A percentile compares a stretch with the other conserved stretches of the same genome.
Conservation (phyloP, 2,888 invertebrate genomes). For the Operophtera brumata region DNA sequence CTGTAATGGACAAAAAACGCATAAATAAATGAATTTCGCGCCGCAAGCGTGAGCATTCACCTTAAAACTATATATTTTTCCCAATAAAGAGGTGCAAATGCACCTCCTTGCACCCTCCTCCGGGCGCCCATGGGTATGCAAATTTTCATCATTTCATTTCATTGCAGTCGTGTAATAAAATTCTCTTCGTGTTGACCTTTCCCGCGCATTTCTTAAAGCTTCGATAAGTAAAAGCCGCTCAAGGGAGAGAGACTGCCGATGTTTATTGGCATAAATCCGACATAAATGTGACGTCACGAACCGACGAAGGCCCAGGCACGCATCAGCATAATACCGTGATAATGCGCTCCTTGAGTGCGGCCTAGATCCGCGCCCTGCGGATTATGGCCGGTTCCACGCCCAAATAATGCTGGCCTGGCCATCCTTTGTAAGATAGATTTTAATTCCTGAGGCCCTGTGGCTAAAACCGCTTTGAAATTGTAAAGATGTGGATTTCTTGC, state of each 20-base stretch:
- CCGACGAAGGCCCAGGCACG: conserved; percentile 51
- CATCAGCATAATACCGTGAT: conserved; percentile 76
- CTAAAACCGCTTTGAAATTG: conserved; percentile 23
- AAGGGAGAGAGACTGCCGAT: conserved; percentile 16
- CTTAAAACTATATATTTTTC: too few relatives aligned
- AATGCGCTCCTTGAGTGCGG: conserved; percentile 70
- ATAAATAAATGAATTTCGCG: too few relatives aligned
- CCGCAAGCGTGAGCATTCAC: too few relatives aligned
- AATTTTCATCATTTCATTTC: too few relatives aligned
- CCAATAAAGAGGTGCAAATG: too few relatives aligned
- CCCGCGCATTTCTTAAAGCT: conserved; percentile 15
- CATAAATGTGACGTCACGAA: conserved; percentile 51
- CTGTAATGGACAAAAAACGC: too few relatives aligned
- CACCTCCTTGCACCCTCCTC: too few relatives aligned
- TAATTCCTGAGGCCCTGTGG: conserved; percentile 35
- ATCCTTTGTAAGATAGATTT: conserved; percentile 52
- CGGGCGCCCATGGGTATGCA: too few relatives aligned
- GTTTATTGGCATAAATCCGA: conserved; percentile 30
- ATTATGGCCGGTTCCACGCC: conserved; percentile 64
- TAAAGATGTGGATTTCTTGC: conserved; percentile 24
- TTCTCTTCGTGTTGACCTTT: conserved; percentile 23
- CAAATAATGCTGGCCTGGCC: conserved; percentile 58
- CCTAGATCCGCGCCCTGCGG: conserved; percentile 66
- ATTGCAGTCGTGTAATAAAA: too few relatives aligned
- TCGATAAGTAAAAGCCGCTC: conserved; percentile 34